These are phyloP conservation scores for Bradypodion ventrale DNA, from an alignment of 2,797 vertebrate species.

Conservation along the genomic window DNA sequence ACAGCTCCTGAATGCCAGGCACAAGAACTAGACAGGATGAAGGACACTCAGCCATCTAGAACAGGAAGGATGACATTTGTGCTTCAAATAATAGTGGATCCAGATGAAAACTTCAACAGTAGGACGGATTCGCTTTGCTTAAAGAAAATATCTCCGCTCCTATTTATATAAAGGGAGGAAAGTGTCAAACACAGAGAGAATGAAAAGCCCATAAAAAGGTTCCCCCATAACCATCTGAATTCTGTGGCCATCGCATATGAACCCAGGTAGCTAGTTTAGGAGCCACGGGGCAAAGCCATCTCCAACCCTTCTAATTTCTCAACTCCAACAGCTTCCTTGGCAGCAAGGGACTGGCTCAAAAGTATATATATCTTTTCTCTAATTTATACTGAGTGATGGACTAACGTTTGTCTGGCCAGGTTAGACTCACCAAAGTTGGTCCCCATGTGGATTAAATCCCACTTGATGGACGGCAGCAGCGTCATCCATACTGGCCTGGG, in stretches of 20 bases:
- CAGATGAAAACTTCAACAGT: too few relatives aligned
- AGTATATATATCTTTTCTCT: neutral
- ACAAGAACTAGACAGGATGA: slow-evolving; percentile 46
- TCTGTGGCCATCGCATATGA: neutral
- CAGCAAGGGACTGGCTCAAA: too few relatives aligned
- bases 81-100: slow-evolving; percentile 19
- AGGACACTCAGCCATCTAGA: slow-evolving; percentile 55
- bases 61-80: slow-evolving; percentile 53
- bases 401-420: too few relatives aligned
- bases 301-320: neutral
- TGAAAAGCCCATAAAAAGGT: too few relatives aligned
- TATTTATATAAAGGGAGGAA: too few relatives aligned
- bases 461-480: too few relatives aligned
- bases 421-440: too few relatives aligned
- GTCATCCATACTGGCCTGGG: too few relatives aligned
- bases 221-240: neutral
- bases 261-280: neutral
- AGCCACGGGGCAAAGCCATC: neutral
- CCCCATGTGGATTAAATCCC: too few relatives aligned
- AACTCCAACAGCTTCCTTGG: neutral
- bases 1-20: slow-evolving; percentile 47
- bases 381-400: too few relatives aligned
- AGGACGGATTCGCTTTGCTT: too few relatives aligned
- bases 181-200: neutral
- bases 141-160: too few relatives aligned